These are phyloP conservation scores for Drosophila borealis DNA, from an alignment of 2,888 invertebrate genomes.

Conservation along the genomic window DNA sequence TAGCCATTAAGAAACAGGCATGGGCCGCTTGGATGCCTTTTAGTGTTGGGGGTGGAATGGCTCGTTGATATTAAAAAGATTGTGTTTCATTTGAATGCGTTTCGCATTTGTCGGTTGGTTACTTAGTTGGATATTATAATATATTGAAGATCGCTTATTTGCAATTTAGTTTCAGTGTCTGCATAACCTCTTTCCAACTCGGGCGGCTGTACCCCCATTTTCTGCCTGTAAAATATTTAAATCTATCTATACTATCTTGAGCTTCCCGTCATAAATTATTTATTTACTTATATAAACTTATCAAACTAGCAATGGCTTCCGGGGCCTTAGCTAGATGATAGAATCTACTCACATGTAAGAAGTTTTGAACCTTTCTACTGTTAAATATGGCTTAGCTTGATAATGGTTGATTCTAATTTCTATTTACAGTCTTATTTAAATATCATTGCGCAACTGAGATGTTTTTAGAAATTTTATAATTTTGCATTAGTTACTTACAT, in stretches of 20 bases:
- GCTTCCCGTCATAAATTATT: too few relatives aligned
- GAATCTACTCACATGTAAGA: too few relatives aligned
- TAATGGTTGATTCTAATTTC: too few relatives aligned
- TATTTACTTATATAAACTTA: too few relatives aligned
- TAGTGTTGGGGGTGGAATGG: slow-evolving; percentile 24
- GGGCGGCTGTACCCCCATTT: background rate
- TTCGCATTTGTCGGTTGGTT: slow-evolving; percentile 64
- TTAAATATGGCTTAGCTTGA: too few relatives aligned
- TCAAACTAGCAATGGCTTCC: too few relatives aligned
- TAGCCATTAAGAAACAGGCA: slow-evolving; percentile 53
- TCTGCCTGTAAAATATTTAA: background rate
- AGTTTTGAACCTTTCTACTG: too few relatives aligned
- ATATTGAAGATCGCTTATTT: slow-evolving; percentile 77
- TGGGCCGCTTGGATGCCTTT: slow-evolving; percentile 16
- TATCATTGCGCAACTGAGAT: too few relatives aligned
- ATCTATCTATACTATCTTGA: background rate
- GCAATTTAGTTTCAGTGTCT: slow-evolving; percentile 70
- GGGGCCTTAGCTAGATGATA: too few relatives aligned
- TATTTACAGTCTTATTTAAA: too few relatives aligned
- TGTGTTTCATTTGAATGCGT: slow-evolving; percentile 71
- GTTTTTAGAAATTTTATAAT: too few relatives aligned
- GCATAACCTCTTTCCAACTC: slow-evolving; percentile 23
- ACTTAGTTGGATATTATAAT: slow-evolving; percentile 75
- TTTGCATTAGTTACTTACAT: too few relatives aligned
- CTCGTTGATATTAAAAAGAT: slow-evolving; percentile 62